A percentile compares a stretch with the other conserved stretches of the same genome.
Conservation (phyloP, 2,797 vertebrate genomes). For the Pseudochirops cupreus region DNA sequence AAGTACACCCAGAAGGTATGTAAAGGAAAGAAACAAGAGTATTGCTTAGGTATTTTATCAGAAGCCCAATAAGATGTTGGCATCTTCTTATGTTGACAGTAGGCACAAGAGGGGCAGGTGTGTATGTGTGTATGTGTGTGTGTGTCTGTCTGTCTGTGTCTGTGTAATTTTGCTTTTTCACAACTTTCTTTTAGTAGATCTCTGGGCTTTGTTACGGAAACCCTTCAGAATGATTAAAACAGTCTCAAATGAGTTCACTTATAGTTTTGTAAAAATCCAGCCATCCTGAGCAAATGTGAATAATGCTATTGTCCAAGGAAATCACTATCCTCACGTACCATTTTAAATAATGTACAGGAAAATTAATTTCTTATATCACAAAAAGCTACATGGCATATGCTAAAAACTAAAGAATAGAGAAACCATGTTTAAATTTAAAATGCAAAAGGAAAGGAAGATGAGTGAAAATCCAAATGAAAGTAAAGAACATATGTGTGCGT, state of each 20-base stretch:
- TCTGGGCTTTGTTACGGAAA: conserved; percentile 41
- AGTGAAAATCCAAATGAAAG: conserved; percentile 4
- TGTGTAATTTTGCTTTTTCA: not conserved
- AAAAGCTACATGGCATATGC: conserved; percentile 66
- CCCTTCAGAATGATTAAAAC: conserved; percentile 50
- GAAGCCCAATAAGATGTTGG: conserved; percentile 35
- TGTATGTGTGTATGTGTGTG: no score
- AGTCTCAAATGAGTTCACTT: conserved; percentile 49
- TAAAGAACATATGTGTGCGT: not conserved
- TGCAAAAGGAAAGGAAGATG: conserved; percentile 27
- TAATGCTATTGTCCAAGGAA: conserved; percentile 37
- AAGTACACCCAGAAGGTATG: conserved; percentile 65
- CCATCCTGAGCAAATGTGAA: conserved; percentile 64
- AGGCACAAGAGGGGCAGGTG: not conserved
- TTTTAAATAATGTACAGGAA: conserved; percentile 75
- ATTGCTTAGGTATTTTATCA: conserved; percentile 63
- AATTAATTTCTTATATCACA: conserved; percentile 71
- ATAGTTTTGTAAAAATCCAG: conserved; percentile 50
- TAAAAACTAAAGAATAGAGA: conserved; percentile 55
- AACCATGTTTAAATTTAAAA: conserved; percentile 47
- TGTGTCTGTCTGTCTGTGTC: not conserved
- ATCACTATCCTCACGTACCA: not conserved
- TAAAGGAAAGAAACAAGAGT: conserved; percentile 68
- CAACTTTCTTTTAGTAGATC: conserved; percentile 42
- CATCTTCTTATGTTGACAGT: not conserved